A percentile compares a stretch with the other conserved stretches of the same genome.
These are phyloP conservation scores for Tetragonisca angustula DNA, from an alignment of 2,888 invertebrate genomes.

Conservation along the genomic window DNA sequence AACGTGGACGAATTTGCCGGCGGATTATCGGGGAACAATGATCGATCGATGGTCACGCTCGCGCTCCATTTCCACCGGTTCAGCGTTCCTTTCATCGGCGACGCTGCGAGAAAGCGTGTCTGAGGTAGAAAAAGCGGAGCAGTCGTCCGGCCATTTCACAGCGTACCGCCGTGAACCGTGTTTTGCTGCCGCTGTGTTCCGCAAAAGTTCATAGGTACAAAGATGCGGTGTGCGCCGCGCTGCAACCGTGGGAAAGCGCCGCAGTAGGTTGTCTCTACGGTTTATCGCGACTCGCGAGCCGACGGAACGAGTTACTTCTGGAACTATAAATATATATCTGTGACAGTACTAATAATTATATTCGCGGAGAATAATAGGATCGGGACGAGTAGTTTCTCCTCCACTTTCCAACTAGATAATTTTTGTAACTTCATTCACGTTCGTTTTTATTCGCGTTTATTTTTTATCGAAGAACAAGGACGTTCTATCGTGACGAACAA, in stretches of 20 bases:
- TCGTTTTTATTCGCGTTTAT: not conserved
- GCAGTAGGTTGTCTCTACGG: conserved; percentile 10
- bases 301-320: conserved; percentile 14
- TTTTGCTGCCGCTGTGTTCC: conserved; percentile 35
- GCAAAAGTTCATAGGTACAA: conserved; percentile 56
- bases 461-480: not conserved
- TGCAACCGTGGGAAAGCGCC: conserved; percentile 50
- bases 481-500: not conserved
- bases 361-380: conserved; percentile 7
- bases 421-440: not conserved
- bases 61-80: conserved; percentile 49
- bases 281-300: conserved; percentile 23
- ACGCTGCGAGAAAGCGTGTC: conserved; percentile 54
- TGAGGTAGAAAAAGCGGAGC: conserved; percentile 51
- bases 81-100: conserved; percentile 37
- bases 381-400: not conserved
- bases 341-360: conserved; percentile 11
- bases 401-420: not conserved
- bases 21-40: conserved; percentile 46
- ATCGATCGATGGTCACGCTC: conserved; percentile 43
- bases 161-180: conserved; percentile 27
- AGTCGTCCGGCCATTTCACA: conserved; percentile 43
- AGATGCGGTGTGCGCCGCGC: conserved; percentile 38
- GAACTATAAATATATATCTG: not conserved
- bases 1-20: not conserved